Evolutionary conservation across 2,797 vertebrate species (phyloP).

Genomic region (Dipus sagitta): DNA sequence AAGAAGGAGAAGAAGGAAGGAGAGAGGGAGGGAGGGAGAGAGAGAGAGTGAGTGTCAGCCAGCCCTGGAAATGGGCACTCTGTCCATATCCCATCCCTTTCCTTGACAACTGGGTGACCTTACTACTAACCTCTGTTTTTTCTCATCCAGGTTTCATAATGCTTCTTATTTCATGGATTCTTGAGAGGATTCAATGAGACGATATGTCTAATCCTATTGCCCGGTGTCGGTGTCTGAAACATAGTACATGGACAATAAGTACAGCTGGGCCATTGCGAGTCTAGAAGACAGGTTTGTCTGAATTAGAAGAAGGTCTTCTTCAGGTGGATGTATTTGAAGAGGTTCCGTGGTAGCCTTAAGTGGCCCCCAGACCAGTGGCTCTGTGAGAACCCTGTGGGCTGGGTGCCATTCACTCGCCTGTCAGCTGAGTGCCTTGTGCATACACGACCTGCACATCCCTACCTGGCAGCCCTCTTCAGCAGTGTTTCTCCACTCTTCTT

Average conservation of each 20-base stretch:
- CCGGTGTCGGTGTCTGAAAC: too few species aligned
- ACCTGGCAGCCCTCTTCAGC: neutral
- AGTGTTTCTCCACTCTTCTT: neutral
- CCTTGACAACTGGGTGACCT: neutral
- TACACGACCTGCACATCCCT: too few species aligned
- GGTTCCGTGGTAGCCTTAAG: neutral
- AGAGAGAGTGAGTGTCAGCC: neutral
- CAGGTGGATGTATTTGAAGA: neutral
- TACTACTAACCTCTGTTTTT: neutral
- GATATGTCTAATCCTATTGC: neutral
- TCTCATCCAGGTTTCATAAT: neutral
- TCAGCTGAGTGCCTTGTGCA: neutral
- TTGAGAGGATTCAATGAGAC: neutral
- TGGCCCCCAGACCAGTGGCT: neutral
- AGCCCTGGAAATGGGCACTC: neutral
- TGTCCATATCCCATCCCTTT: too few species aligned
- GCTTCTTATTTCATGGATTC: neutral
- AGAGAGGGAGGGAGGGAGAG: neutral
- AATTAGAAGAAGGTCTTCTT: neutral
- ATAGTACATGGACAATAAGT: rapidly evolving
- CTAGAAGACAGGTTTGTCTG: neutral
- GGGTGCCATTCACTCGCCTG: rapidly evolving
- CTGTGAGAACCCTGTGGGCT: neutral
- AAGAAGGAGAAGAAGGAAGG: neutral
- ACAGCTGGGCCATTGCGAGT: neutral